A percentile compares a stretch with the other conserved stretches of the same genome.
Conservation (phyloP, 2,888 invertebrate genomes). For the Amphipyra berbera region DNA sequence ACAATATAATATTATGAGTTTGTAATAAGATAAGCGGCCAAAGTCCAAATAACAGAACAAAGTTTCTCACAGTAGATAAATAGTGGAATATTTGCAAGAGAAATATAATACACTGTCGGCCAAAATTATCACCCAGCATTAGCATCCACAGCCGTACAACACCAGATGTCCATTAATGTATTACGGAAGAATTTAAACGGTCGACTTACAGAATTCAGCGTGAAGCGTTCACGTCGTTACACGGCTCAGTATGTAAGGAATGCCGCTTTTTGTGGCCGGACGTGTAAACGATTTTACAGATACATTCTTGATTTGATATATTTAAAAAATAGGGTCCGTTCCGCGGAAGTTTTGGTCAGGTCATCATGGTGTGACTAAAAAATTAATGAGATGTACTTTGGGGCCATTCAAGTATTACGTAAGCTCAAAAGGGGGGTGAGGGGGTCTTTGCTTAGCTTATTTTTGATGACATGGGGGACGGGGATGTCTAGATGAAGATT, state of each 20-base stretch:
- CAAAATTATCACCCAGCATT: slow-evolving; percentile 41
- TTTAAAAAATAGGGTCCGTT: slow-evolving; percentile 59
- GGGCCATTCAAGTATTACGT: too few relatives aligned
- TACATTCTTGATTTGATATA: slow-evolving; percentile 77
- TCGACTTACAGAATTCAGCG: slow-evolving; percentile 71
- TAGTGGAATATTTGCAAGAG: slow-evolving; percentile 6
- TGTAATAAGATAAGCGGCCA: too few relatives aligned
- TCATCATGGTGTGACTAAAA: slow-evolving; percentile 38
- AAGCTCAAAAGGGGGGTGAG: too few relatives aligned
- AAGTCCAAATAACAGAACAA: too few relatives aligned
- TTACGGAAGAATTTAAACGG: slow-evolving; percentile 80
- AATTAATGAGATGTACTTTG: slow-evolving; percentile 30
- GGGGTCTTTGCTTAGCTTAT: too few relatives aligned
- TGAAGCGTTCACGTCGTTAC: slow-evolving; percentile 78
- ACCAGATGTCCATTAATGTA: slow-evolving; percentile 59
- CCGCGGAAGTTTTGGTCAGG: slow-evolving; percentile 41
- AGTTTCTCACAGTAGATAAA: not conserved
- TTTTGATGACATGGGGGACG: too few relatives aligned
- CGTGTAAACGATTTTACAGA: slow-evolving; percentile 73
- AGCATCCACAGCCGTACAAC: slow-evolving; percentile 22
- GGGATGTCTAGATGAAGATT: too few relatives aligned
- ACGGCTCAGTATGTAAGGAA: slow-evolving; percentile 79
- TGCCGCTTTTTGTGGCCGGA: slow-evolving; percentile 76
- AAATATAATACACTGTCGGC: slow-evolving; percentile 18
- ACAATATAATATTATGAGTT: too few relatives aligned